Base-by-base conservation (phyloP, 2,888 invertebrate genomes). In the Linnaemya vulpina region DNA sequence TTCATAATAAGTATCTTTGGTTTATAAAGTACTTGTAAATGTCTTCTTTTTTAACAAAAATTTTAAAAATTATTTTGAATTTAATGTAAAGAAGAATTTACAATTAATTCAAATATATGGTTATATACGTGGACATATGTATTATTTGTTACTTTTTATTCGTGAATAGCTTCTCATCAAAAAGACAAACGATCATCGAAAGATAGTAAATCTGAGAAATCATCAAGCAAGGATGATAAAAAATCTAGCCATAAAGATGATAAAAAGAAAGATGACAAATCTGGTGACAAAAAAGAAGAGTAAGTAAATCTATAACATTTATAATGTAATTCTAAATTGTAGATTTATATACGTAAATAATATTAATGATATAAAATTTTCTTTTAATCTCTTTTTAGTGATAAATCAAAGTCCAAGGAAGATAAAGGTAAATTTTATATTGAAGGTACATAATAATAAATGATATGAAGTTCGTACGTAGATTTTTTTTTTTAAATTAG, bases 281-380 rank as follows among this genome's bases (percentile, higher is more conserved):
- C 90, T 75, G 93, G 93, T 84, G 93, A 92, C 63, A 92, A 91
- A 92, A 95, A 94, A 91, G 90, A 94, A 88, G 92, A 93, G 78
- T 78, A 73, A 79, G 78, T 79, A 58, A 0, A 63, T 20, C 49
- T n/a, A 3, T 22, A 9, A 68, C 0, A 25, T 40, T 9, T 17
- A 49, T 15, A 15, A 15, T 25, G 46, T 22, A 22, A n/a, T n/a
- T n/a, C n/a, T n/a, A n/a, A n/a, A n/a, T n/a, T n/a, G n/a, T n/a
- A n/a, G n/a, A n/a, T n/a, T n/a, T n/a, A n/a, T n/a, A n/a, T n/a
- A n/a, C n/a, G 13, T n/a, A 43, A 43, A 43, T 7, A 46, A 43
- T 25, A 15, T 49, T 5, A 17, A 46, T 17, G 15, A 15, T 55
- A 43, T 55, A 35, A 62, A 22, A 15, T 5, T 58, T 55, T 65